phyloP scores from a whole-genome alignment of 2,888 invertebrate species.

The Isoperla grammatica region DNA sequence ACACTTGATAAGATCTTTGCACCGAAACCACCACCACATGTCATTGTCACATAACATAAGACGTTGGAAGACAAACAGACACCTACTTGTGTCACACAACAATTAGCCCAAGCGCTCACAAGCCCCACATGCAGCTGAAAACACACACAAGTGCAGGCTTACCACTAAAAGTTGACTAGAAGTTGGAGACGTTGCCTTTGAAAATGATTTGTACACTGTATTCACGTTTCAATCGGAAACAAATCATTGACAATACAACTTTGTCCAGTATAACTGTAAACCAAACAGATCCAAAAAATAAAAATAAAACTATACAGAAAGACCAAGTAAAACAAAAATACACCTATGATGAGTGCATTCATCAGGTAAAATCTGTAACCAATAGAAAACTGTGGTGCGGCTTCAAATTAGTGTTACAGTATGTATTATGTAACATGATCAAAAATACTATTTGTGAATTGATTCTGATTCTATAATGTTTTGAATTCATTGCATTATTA shows the following conservation, averaged over 20 bases:
- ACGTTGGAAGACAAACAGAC: too few relatives aligned
- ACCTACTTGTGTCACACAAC: too few relatives aligned
- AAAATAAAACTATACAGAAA: conserved; percentile 47
- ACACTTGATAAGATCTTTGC: too few relatives aligned
- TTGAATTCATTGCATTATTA: too few relatives aligned
- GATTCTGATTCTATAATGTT: too few relatives aligned
- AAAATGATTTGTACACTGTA: conserved; percentile 32
- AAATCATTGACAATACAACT: conserved; percentile 89
- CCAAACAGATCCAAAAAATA: conserved; percentile 11
- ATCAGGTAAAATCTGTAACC: neutral
- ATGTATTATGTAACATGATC: too few relatives aligned
- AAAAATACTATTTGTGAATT: too few relatives aligned
- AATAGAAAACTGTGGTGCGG: neutral
- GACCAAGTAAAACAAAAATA: conserved; percentile 10
- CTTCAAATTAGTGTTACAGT: neutral
- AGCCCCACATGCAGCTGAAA: too few relatives aligned
- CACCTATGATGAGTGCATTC: neutral
- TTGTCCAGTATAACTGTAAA: conserved; percentile 87
- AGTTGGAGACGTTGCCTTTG: conserved; percentile 2
- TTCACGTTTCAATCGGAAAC: conserved; percentile 58
- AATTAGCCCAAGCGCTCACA: too few relatives aligned
- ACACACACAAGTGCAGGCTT: neutral
- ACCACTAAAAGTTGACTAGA: conserved; percentile 17
- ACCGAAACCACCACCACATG: too few relatives aligned
- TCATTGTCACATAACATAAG: too few relatives aligned